Percentiles rank a stretch among this genome's conserved stretches.
Evolutionary conservation across 2,797 vertebrate species (phyloP).

Genomic region (Erpetoichthys calabaricus): DNA sequence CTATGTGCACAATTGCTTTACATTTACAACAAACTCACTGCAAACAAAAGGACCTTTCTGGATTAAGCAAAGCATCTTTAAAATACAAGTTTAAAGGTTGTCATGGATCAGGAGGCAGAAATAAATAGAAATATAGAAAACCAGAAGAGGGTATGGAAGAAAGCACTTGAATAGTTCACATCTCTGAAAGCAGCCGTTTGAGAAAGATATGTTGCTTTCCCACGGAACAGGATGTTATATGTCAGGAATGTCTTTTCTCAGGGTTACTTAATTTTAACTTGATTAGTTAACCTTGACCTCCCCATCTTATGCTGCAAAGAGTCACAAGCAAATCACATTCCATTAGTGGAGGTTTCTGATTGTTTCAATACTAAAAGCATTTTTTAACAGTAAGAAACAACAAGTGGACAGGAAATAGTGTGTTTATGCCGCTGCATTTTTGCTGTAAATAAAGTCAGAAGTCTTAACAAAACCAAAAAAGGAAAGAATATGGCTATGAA

Average conservation of each 20-base stretch:
- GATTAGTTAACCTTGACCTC: slow-evolving; percentile 2
- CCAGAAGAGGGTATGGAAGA: too few species aligned
- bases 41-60: too few species aligned
- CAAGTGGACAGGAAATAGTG: not conserved
- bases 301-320: not conserved
- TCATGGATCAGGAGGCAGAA: not conserved
- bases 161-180: not conserved
- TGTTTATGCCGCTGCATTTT: not conserved
- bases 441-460: too few species aligned
- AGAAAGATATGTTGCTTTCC: not conserved
- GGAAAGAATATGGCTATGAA: too few species aligned
- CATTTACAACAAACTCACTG: too few species aligned
- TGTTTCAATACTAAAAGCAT: not conserved
- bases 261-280: not conserved
- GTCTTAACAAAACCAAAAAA: too few species aligned
- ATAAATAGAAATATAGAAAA: not conserved
- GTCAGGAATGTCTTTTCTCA: not conserved
- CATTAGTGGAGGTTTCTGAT: not conserved
- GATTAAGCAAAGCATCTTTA: not conserved
- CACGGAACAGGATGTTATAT: not conserved
- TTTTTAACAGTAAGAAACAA: not conserved
- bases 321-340: slow-evolving; percentile 1
- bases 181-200: not conserved
- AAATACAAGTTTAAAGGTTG: not conserved
- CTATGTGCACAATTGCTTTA: too few species aligned